Percentiles rank a stretch among this genome's conserved stretches.
These are phyloP conservation scores for Arctia plantaginis DNA, from an alignment of 2,888 invertebrate species.

Conservation along the genomic window DNA sequence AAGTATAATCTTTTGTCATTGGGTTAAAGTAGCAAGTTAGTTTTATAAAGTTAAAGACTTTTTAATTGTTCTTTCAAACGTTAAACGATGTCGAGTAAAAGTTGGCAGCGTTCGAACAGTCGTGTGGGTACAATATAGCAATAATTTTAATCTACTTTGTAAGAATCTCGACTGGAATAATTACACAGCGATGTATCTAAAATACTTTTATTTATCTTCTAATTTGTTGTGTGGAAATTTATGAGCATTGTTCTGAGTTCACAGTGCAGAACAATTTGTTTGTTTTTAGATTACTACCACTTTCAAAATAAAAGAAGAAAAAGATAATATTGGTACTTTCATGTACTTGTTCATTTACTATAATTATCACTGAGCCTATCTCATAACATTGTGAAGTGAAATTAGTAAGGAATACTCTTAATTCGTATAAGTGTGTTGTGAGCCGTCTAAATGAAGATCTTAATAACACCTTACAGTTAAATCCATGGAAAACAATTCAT, in stretches of 20 bases:
- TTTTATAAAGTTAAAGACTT: conserved; percentile 12
- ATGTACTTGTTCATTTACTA: background rate
- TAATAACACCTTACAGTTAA: background rate
- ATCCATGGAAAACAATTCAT: conserved; percentile 1
- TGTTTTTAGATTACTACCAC: background rate
- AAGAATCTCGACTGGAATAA: conserved; percentile 47
- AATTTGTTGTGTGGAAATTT: conserved; percentile 13
- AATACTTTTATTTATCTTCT: conserved; percentile 32
- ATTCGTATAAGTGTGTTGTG: background rate
- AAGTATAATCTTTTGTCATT: background rate
- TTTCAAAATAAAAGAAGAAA: background rate
- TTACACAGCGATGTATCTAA: conserved; percentile 37
- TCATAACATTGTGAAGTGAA: background rate
- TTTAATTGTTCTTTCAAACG: conserved; percentile 31
- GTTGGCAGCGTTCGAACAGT: conserved; percentile 44
- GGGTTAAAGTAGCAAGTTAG: background rate
- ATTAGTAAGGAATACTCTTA: background rate
- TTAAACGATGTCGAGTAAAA: conserved; percentile 46
- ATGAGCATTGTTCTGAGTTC: background rate
- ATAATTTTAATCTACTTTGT: conserved; percentile 47
- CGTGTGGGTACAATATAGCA: conserved; percentile 44
- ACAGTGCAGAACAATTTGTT: background rate
- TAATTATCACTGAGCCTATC: too few relatives aligned
- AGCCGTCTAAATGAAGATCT: background rate
- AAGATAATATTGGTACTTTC: background rate